Percentiles rank a stretch among this genome's conserved stretches.
These are phyloP conservation scores for Alfaro cultratus DNA, from an alignment of 2,797 vertebrate genomes.

Conservation along the genomic window DNA sequence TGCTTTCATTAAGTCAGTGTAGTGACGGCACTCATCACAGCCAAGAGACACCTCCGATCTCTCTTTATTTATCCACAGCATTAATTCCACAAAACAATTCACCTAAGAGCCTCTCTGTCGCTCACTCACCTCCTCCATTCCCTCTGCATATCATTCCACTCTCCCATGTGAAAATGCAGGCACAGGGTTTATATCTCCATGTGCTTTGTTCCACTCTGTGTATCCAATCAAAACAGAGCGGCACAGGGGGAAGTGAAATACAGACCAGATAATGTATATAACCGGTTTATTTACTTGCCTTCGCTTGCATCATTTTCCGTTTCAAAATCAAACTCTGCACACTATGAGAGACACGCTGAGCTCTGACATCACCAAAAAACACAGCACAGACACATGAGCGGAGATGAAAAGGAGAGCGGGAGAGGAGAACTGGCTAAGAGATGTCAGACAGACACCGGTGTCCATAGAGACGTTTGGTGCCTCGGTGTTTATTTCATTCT, in stretches of 20 bases:
- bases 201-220: slow-evolving; percentile 30
- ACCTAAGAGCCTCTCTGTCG: slow-evolving; percentile 65
- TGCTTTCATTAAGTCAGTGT: slow-evolving; percentile 64
- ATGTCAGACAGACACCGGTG: slow-evolving; percentile 18
- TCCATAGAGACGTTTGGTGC: slow-evolving; percentile 28
- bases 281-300: slow-evolving; percentile 56
- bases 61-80: slow-evolving; percentile 67
- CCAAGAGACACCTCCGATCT: slow-evolving; percentile 50
- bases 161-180: slow-evolving; percentile 28
- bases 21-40: slow-evolving; percentile 67
- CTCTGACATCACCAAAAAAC: slow-evolving; percentile 33
- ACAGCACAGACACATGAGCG: background rate
- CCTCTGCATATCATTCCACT: slow-evolving; percentile 41
- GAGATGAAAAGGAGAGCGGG: slow-evolving; percentile 24
- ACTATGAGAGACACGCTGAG: slow-evolving; percentile 19
- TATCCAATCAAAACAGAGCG: slow-evolving; percentile 28
- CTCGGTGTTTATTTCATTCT: slow-evolving; percentile 26
- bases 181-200: slow-evolving; percentile 30
- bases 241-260: slow-evolving; percentile 37
- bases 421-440: slow-evolving; percentile 21
- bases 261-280: slow-evolving; percentile 53
- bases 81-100: slow-evolving; percentile 73
- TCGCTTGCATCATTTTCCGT: slow-evolving; percentile 51
- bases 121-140: slow-evolving; percentile 16
- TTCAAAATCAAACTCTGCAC: slow-evolving; percentile 39